Evolutionary conservation across 2,888 invertebrate species (phyloP), one percentile per base, ranked within the genome.

Genomic region (Dynastes maya): DNA sequence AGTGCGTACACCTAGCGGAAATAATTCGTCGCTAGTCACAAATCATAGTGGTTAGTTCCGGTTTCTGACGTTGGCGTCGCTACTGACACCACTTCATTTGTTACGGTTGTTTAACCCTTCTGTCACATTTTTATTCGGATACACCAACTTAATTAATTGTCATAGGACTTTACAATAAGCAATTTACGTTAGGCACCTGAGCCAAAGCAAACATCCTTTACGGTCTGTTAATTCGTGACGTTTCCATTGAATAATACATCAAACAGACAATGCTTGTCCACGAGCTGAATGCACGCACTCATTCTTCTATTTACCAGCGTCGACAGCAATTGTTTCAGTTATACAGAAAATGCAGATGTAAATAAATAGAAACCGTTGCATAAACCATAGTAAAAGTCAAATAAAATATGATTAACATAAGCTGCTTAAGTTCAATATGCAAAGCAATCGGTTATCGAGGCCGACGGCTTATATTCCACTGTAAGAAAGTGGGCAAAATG

Each of bases 1-100:
- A 61, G 45, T n/a, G n/a, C 61, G 61, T 45, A 61, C 70, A 64
- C 78, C 72, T 83, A 81, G 84, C 85, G 85, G 85, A 86, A 85
- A 85, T 85, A 85, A 86, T 85, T 79, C 80, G 82, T 83, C 84
- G 85, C 85, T 83, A 80, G 81, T 84, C 83, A 82, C 85, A 84
- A 84, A 85, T 85, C 84, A 82, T 81, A 80, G 82, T 84, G 84
- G 85, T 87, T 86, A 85, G 87, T 86, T 87, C 86, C 86, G 86
- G 86, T 83, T 81, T 80, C 79, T 80, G 83, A 81, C 76, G 83
- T 81, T 83, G 80, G 81, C 82, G 81, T 83, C 82, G 84, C 82
- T 85, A 84, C 84, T 83, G 84, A 85, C 84, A 84, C 85, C 83
- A 83, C 84, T 85, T 86, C 85, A 86, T 86, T 86, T 86, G 86